Base-by-base conservation (phyloP, 1,140 invertebrate species). In the Pseudoatta argentina region DNA sequence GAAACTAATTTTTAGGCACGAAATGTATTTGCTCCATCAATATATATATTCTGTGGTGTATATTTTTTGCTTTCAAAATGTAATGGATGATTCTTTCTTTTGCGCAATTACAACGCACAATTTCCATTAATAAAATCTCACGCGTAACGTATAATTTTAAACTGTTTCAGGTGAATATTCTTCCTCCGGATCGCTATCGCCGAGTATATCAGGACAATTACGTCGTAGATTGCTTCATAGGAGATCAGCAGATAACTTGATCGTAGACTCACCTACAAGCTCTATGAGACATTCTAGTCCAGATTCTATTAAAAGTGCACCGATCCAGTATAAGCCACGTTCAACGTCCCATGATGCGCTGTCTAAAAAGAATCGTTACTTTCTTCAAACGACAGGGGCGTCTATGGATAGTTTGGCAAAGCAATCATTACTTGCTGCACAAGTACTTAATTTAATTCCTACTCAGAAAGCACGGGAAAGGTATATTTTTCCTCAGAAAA, bases 391-490 rank as follows among this genome's bases (percentile, higher is more conserved):
- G 53, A 91, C 92, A 82, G 92, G 91, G 39, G 96, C 96, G 7
- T 97, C 97, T 87, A 97, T 96, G 91, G 97, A 97, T 89, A 97
- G 96, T 93, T 95, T 97, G 85, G 97, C 97, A 21, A 96, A 97
- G 82, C 97, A 97, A 90, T 96, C 97, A 48, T 93, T 98, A 83
- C 95, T 97, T 89, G 97, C 97, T 76, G 97, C 97, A 86, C 97
- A 97, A 95, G 97, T 97, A 75, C 93, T 98, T 71, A 97, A 97
- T 94, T 96, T 98, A 78, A 98, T 98, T 92, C 97, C 97, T 21
- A 97, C 97, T 3, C 96, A 97, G 66, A 97, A 97, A 93, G 97
- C 97, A 77, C 95, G 97, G 89, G 97, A 98, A 95, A 96, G 97
- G 97, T 97, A 94, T 79, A 78, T 27, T 39, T 21, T 21, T 59